Evolutionary conservation across 2,113 vertebrate species (phyloP).

Genomic region (Parus major): DNA sequence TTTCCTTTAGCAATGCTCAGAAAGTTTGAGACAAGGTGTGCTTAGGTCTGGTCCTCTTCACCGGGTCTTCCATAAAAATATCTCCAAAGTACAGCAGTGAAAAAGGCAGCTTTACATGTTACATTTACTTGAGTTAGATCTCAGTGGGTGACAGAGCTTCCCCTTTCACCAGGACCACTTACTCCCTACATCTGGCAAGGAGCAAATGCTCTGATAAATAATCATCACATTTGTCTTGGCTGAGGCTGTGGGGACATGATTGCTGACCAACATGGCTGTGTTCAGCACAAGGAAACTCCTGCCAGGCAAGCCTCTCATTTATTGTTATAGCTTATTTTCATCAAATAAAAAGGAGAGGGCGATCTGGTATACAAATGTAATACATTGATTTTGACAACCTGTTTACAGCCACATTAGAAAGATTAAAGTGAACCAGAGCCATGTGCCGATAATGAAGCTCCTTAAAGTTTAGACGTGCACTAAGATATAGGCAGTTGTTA

Average conservation of each 20-base stretch:
- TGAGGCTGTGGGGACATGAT: neutral
- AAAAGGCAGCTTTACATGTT: neutral
- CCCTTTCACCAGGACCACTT: neutral
- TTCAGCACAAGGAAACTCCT: neutral
- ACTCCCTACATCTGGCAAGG: neutral
- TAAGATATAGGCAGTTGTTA: neutral
- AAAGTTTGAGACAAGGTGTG: neutral
- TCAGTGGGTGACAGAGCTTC: neutral
- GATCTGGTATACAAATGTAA: neutral
- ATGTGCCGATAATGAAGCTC: neutral
- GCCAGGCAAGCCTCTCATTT: neutral
- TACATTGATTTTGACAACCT: neutral
- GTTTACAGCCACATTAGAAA: neutral
- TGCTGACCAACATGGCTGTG: neutral
- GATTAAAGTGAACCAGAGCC: neutral
- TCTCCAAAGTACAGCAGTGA: neutral
- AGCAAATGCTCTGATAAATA: neutral
- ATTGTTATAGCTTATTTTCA: neutral
- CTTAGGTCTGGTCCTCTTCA: neutral
- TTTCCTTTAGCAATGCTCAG: neutral
- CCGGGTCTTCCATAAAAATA: neutral
- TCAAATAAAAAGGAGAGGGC: neutral
- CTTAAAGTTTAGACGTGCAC: neutral
- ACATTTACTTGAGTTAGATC: rapidly evolving
- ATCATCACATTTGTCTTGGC: neutral